These are phyloP conservation scores for Caretta caretta DNA, from an alignment of 2,113 vertebrate genomes.

Conservation along the genomic window DNA sequence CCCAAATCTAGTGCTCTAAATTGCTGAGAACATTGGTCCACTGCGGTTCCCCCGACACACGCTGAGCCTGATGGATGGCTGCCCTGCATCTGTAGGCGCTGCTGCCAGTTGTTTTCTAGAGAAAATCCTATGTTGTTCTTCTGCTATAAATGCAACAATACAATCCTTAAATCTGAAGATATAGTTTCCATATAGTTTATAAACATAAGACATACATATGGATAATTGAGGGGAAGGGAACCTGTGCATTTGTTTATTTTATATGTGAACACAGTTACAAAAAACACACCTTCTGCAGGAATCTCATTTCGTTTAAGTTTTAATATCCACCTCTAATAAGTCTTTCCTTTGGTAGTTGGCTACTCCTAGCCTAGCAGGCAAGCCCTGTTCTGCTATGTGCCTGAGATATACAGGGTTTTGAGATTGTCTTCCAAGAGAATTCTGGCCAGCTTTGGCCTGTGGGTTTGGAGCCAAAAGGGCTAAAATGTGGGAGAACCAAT, in stretches of 20 bases:
- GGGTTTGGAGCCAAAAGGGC: slow-evolving; percentile 67
- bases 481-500: slow-evolving; percentile 56
- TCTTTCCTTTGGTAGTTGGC: slow-evolving; percentile 83
- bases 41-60: slow-evolving; percentile 45
- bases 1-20: slow-evolving; percentile 57
- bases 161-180: slow-evolving; percentile 89
- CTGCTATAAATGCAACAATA: slow-evolving; percentile 77
- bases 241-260: slow-evolving; percentile 75
- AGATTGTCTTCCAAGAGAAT: slow-evolving; percentile 71
- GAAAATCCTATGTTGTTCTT: slow-evolving; percentile 67
- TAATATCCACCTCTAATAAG: slow-evolving; percentile 68
- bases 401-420: slow-evolving; percentile 80
- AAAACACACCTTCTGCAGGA: slow-evolving; percentile 75
- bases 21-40: slow-evolving; percentile 74
- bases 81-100: slow-evolving; percentile 54
- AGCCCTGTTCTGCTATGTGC: slow-evolving; percentile 78
- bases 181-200: slow-evolving; percentile 92
- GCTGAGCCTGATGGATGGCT: slow-evolving; percentile 50
- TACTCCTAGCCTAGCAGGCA: slow-evolving; percentile 75
- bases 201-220: slow-evolving; percentile 85
- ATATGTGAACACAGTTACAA: slow-evolving; percentile 80
- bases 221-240: slow-evolving; percentile 64
- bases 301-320: slow-evolving; percentile 60
- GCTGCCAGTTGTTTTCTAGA: slow-evolving; percentile 66
- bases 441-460: slow-evolving; percentile 66